Conservation (phyloP, 2,113 vertebrate genomes). For the Merops nubicus region DNA sequence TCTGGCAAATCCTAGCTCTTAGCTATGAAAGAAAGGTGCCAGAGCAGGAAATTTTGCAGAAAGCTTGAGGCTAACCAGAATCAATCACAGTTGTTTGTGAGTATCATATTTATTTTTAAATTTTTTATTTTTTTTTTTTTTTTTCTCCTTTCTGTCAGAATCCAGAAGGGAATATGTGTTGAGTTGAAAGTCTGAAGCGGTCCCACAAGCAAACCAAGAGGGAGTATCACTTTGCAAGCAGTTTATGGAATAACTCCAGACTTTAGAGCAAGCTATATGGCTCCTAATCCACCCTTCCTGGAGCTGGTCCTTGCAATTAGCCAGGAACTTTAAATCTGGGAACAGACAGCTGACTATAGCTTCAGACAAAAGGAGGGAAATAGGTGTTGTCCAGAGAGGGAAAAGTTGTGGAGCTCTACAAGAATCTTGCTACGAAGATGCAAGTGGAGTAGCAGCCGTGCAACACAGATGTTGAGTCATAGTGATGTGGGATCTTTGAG, state of each 20-base stretch:
- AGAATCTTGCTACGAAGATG: not conserved
- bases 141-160: not conserved
- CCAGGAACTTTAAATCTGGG: not conserved
- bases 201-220: not conserved
- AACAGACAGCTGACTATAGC: not conserved
- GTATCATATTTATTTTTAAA: too few relatives aligned
- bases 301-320: not conserved
- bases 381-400: not conserved
- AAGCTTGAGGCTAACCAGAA: not conserved
- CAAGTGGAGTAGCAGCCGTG: not conserved
- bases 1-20: not conserved
- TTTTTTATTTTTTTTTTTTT: not conserved
- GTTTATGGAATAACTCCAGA: constrained; percentile 1
- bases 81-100: not conserved
- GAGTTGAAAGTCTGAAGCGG: not conserved
- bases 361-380: not conserved
- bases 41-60: not conserved
- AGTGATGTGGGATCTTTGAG: not conserved
- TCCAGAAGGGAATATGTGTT: not conserved
- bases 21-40: too few relatives aligned
- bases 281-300: not conserved
- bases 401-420: not conserved
- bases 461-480: not conserved
- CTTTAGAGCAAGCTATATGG: not conserved
- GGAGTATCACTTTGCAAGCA: not conserved